phyloP scores from a whole-genome alignment of 1,140 invertebrate genomes.

The Harpegnathos saltator region DNA sequence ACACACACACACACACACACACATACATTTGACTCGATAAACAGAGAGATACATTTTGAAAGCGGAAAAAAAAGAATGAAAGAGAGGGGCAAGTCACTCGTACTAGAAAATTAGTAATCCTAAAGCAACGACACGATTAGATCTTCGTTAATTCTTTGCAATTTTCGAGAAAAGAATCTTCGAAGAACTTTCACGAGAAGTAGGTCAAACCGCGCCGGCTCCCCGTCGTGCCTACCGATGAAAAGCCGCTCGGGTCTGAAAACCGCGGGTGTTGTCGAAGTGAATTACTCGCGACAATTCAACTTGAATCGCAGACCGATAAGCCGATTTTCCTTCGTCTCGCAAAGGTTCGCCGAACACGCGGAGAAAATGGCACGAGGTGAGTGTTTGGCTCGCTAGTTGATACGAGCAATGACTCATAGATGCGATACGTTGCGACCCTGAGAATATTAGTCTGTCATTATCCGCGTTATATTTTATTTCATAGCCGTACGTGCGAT shows the following conservation, averaged over 20 bases:
- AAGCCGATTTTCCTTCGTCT: conserved; percentile 23
- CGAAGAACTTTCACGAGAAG: too few relatives aligned
- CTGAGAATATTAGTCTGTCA: conserved; percentile 59
- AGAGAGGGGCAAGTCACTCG: too few relatives aligned
- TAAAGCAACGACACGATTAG: conserved; percentile 1
- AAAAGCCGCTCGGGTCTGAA: too few relatives aligned
- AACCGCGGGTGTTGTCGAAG: too few relatives aligned
- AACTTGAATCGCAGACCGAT: neutral
- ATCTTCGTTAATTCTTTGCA: neutral
- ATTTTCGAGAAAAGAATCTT: neutral
- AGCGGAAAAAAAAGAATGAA: neutral
- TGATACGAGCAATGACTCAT: conserved; percentile 54
- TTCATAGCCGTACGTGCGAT: too few relatives aligned
- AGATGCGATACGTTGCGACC: conserved; percentile 38
- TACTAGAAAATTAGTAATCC: neutral
- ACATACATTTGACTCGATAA: too few relatives aligned
- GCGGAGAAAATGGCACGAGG: conserved; percentile 30
- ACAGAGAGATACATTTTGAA: too few relatives aligned
- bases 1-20: too few relatives aligned
- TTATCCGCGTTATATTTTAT: conserved; percentile 46
- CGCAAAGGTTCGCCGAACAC: neutral
- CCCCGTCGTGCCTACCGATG: too few relatives aligned
- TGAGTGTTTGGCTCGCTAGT: conserved; percentile 38
- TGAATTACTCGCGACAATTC: neutral
- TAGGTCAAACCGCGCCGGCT: too few relatives aligned